Conservation (phyloP, 2,113 vertebrate species). For the Myrmecophaga tridactyla region DNA sequence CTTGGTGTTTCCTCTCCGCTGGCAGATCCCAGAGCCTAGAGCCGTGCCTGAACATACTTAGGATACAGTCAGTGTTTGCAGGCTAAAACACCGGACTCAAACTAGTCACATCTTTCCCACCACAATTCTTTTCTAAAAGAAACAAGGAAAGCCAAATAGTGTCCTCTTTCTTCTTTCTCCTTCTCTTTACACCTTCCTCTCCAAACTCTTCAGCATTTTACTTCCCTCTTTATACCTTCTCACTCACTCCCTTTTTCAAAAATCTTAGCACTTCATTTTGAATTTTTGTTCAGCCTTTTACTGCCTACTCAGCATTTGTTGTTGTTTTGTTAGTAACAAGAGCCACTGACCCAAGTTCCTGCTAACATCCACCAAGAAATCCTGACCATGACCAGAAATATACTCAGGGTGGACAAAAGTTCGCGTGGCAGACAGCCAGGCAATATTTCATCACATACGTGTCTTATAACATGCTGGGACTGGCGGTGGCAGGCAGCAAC, state of each 20-base stretch:
- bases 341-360: not conserved
- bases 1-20: not conserved
- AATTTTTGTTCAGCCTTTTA: not conserved
- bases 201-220: not conserved
- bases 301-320: not conserved
- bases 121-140: not conserved
- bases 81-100: not conserved
- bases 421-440: accelerated
- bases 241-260: not conserved
- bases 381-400: not conserved
- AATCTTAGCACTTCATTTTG: not conserved
- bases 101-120: not conserved
- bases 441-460: not conserved
- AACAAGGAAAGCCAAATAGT: not conserved
- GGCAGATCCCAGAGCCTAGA: not conserved
- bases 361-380: not conserved
- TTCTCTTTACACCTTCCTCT: not conserved
- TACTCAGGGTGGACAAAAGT: not conserved
- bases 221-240: not conserved
- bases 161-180: no score
- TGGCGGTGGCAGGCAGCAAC: no score
- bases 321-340: not conserved
- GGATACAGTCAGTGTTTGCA: not conserved
- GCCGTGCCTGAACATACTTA: not conserved
- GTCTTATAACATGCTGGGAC: not conserved